Evolutionary conservation across 2,888 invertebrate genomes (phyloP), one percentile per base, ranked within the genome.

Genomic region (Steinernema hermaphroditum): DNA sequence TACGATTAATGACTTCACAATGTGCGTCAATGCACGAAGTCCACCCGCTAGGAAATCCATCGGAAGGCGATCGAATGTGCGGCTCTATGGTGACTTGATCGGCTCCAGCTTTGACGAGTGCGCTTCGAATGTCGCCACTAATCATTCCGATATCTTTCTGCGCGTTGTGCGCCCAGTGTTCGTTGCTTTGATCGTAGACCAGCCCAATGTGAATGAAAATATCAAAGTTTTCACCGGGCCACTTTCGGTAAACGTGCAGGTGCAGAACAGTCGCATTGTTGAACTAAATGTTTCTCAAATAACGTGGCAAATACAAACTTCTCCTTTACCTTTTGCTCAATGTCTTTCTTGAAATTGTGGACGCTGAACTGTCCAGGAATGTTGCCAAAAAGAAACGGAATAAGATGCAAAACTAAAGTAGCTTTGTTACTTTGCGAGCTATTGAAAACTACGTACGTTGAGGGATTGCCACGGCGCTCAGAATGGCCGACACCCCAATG

Each of bases 211-310:
- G 76, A 12, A 76, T 72, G 37, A 76, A 50, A 12, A 70, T 74
- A 32, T 76, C 76, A 68, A 76, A 76, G 44, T 46, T 69, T 19
- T 69, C 44, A 6, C 46, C 34, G 9, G 76, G 74, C 74, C 76
- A 74, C 32, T 70, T 68, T n/a, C 73, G 70, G 49, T 74, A 76
- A 27, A 74, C 76, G 50, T 76, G 76, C 41, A 74, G 70, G 68
- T 76, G 76, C n/a, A 68, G 57, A 62, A 72, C 70, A 8, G 44
- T 34, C 22, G 70, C 68, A n/a, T 70, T 68, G n/a, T 72, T 43
- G 70, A 72, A 74, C 72, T 72, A 68, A 68, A 74, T 29, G 57
- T 29, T 29, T 8, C 14, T 22, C n/a, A 16, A 14, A 24, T 24
- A n/a, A 4, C 37, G 16, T 44, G 12, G 16, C n/a, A 69, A 43